Evolutionary conservation across 2,888 invertebrate genomes (phyloP).

Genomic region (Pachymerium ferrugineum): DNA sequence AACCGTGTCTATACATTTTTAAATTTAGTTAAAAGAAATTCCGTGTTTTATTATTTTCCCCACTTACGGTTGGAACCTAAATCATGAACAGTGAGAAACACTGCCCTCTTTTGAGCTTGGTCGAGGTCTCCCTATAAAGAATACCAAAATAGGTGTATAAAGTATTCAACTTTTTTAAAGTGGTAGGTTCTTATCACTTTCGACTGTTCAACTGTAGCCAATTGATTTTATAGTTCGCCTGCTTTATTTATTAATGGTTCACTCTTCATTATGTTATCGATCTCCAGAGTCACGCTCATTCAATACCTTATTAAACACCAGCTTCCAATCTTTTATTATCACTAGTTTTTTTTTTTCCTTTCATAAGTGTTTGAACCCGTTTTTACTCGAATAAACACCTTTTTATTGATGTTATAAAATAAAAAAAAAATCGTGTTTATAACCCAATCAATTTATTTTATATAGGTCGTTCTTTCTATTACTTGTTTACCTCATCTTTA

Average conservation of each 20-base stretch:
- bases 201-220: not conserved
- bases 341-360: no score
- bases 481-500: no score
- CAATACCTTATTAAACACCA: not conserved
- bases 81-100: slow-evolving; percentile 83
- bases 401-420: no score
- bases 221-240: not conserved
- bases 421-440: no score
- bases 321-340: no score
- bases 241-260: slow-evolving; percentile 2
- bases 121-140: slow-evolving; percentile 67
- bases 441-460: no score
- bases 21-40: not conserved
- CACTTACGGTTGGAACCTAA: slow-evolving; percentile 61
- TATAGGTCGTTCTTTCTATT: no score
- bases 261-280: slow-evolving; percentile 7
- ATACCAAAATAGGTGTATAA: not conserved
- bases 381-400: no score
- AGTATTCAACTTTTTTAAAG: not conserved
- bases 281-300: not conserved
- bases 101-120: slow-evolving; percentile 72
- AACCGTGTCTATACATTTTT: slow-evolving; percentile 61
- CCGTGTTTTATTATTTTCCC: not conserved
- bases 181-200: not conserved
- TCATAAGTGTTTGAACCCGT: no score